Percentiles rank a stretch among this genome's conserved stretches.
Evolutionary conservation across 2,113 vertebrate genomes (phyloP).

Genomic region (Eupsittula cactorum): DNA sequence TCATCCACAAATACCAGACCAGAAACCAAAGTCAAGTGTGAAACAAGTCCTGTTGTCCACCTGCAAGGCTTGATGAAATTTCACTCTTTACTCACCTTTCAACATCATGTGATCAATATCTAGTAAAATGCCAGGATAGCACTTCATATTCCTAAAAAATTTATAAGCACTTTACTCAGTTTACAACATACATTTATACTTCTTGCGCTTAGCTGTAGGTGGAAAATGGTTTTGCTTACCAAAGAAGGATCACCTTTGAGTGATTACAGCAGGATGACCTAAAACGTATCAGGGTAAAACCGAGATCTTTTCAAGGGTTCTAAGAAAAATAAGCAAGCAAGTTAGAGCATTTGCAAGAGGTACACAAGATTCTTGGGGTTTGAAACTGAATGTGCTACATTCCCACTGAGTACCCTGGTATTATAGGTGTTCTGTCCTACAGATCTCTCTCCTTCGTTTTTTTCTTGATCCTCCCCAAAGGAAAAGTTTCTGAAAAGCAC

Average conservation of each 20-base stretch:
- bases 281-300: not conserved
- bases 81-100: not conserved
- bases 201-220: not conserved
- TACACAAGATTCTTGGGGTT: not conserved
- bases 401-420: not conserved
- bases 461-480: not conserved
- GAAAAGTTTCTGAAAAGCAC: not conserved
- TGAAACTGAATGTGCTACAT: not conserved
- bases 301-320: not conserved
- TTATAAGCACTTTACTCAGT: not conserved
- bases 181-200: not conserved
- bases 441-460: not conserved
- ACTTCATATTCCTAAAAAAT: not conserved
- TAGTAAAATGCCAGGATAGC: not conserved
- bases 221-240: not conserved
- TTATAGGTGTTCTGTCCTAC: not conserved
- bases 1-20: not conserved
- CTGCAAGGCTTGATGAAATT: not conserved
- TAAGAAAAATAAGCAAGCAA: not conserved
- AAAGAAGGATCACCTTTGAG: not conserved
- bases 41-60: not conserved
- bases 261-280: not conserved
- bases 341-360: not conserved
- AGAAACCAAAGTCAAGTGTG: not conserved
- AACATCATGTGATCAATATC: not conserved